A percentile compares a stretch with the other conserved stretches of the same genome.
phyloP scores from a whole-genome alignment of 2,797 vertebrate genomes.

The Neopelma chrysocephalum region DNA sequence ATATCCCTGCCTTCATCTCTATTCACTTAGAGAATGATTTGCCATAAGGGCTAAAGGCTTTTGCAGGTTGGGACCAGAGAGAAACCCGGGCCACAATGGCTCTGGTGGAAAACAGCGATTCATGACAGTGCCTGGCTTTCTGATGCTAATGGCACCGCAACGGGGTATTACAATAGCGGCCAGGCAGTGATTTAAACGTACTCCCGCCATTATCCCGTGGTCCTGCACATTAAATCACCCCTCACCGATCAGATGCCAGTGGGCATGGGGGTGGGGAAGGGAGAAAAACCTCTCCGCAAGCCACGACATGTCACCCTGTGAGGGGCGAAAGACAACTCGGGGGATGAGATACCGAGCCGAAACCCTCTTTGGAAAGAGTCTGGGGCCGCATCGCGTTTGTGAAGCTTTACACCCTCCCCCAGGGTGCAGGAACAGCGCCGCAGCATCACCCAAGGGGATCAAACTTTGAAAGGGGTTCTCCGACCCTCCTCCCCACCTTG shows the following conservation, averaged over 20 bases:
- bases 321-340: neutral
- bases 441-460: neutral
- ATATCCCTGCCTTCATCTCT: conserved; percentile 98
- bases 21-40: conserved; percentile 94
- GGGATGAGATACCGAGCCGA: neutral
- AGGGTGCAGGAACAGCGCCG: neutral
- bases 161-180: conserved; percentile 54
- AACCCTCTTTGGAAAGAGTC: neutral
- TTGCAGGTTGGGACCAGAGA: conserved; percentile 80
- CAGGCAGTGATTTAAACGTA: conserved; percentile 66
- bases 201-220: conserved; percentile 46
- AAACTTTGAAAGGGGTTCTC: neutral
- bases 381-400: accelerated
- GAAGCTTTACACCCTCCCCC: neutral
- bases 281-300: neutral
- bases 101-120: conserved; percentile 63
- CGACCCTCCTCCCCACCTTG: neutral
- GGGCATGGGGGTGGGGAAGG: neutral
- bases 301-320: neutral
- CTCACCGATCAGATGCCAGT: neutral
- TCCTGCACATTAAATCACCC: conserved; percentile 66
- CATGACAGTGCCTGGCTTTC: conserved; percentile 71
- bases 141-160: conserved; percentile 78
- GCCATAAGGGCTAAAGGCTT: conserved; percentile 86
- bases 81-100: conserved; percentile 75